Evolutionary conservation across 1,140 invertebrate species (phyloP).

Genomic region (Plodia interpunctella): DNA sequence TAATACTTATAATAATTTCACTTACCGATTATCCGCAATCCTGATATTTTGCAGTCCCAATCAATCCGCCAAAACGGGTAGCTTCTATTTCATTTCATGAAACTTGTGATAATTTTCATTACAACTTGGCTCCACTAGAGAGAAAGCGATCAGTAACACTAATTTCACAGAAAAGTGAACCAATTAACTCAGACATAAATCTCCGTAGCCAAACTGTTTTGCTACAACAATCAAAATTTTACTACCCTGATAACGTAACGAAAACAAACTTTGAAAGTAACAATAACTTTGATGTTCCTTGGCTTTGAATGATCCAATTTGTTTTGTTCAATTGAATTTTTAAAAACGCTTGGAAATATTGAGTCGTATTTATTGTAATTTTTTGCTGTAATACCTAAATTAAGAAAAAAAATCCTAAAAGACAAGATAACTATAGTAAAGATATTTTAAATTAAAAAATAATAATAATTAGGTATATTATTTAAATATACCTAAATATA

Average conservation of each 20-base stretch:
- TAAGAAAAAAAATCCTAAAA: too few species aligned
- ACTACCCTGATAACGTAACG: background rate
- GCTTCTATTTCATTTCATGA: background rate
- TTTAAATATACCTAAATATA: too few species aligned
- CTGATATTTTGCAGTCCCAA: too few species aligned
- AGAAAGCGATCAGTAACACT: background rate
- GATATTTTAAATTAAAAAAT: too few species aligned
- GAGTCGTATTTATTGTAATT: constrained; percentile 7
- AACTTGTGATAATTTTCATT: too few species aligned
- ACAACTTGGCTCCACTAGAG: background rate
- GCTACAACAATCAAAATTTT: background rate
- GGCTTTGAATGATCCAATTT: background rate
- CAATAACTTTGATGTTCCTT: background rate
- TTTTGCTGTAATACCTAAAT: too few species aligned
- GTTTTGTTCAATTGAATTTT: too few species aligned
- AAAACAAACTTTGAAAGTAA: background rate
- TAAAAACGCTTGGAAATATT: too few species aligned
- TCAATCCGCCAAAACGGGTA: background rate
- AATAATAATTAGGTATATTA: too few species aligned
- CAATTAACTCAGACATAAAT: constrained; percentile 1
- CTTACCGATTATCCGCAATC: too few species aligned
- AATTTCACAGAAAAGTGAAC: background rate
- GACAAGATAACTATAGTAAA: too few species aligned
- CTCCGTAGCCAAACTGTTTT: background rate
- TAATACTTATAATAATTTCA: too few species aligned